Conservation (phyloP, 2,888 invertebrate species). For the Tuberolachnus salignus region DNA sequence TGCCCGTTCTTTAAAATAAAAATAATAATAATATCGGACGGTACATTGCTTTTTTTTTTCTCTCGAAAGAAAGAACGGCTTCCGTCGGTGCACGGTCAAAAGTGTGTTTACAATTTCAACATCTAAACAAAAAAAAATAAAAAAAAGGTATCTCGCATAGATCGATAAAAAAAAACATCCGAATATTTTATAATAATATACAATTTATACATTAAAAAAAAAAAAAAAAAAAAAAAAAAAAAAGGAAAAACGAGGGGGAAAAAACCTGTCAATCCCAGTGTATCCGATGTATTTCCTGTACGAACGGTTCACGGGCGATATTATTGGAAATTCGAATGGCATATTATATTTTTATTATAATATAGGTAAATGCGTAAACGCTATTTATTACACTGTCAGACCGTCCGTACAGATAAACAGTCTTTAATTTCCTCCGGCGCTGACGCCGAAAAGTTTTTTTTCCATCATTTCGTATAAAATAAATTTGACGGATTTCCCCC, state of each 20-base stretch:
- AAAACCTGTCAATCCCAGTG: slow-evolving; percentile 48
- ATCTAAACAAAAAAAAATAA: too few relatives aligned
- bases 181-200: too few relatives aligned
- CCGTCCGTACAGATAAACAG: slow-evolving; percentile 40
- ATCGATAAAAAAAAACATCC: too few relatives aligned
- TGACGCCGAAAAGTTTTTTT: slow-evolving; percentile 40
- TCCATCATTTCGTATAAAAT: slow-evolving; percentile 1
- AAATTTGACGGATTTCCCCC: slow-evolving; percentile 34
- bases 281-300: slow-evolving; percentile 11
- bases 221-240: not conserved
- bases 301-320: not conserved
- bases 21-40: too few relatives aligned
- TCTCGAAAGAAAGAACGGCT: too few relatives aligned
- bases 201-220: not conserved
- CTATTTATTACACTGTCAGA: slow-evolving; percentile 22
- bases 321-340: slow-evolving; percentile 33
- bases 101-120: too few relatives aligned
- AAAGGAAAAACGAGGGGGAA: too few relatives aligned
- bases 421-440: slow-evolving; percentile 49
- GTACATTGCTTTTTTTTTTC: too few relatives aligned
- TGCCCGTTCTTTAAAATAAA: too few relatives aligned
- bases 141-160: too few relatives aligned
- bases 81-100: too few relatives aligned
- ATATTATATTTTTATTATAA: not conserved
- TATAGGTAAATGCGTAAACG: not conserved